Conservation (phyloP, 1,140 invertebrate genomes). For the Heterodera carotae region DNA sequence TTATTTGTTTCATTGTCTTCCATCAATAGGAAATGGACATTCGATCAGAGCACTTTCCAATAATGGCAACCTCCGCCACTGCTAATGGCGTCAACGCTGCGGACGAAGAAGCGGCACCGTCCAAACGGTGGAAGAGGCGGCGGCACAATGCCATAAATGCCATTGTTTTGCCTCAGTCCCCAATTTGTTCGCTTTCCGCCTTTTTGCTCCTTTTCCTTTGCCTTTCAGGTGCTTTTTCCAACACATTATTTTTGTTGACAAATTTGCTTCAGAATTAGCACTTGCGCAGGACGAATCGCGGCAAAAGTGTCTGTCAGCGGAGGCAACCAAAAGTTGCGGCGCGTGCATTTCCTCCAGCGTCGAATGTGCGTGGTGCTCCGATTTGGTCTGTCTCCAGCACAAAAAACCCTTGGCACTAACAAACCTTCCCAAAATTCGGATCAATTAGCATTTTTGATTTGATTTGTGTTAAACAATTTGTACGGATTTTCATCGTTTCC, state of each 20-base stretch:
- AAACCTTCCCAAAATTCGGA: no score
- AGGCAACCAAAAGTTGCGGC: constrained; percentile 35
- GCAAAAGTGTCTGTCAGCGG: constrained; percentile 35
- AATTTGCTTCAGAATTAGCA: neutral
- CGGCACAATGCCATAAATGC: neutral
- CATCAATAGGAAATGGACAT: neutral
- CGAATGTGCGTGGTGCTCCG: constrained; percentile 60
- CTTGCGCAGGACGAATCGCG: constrained; percentile 27
- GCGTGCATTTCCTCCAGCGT: constrained; percentile 55
- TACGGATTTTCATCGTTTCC: no score
- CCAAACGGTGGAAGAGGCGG: neutral
- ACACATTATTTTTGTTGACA: neutral
- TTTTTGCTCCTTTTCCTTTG: neutral
- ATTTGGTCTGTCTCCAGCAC: constrained; percentile 45
- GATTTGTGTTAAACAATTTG: no score
- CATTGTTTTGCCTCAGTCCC: neutral
- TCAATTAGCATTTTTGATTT: constrained; percentile 27
- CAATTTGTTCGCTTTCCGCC: neutral
- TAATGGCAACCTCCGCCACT: neutral
- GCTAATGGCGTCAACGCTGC: no score
- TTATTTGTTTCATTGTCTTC: neutral
- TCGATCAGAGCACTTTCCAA: neutral
- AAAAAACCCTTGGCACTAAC: no score
- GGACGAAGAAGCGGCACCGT: no score
- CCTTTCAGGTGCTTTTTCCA: neutral